Evolutionary conservation across 2,113 vertebrate species (phyloP).

Genomic region (Nothobranchius kuhntae): DNA sequence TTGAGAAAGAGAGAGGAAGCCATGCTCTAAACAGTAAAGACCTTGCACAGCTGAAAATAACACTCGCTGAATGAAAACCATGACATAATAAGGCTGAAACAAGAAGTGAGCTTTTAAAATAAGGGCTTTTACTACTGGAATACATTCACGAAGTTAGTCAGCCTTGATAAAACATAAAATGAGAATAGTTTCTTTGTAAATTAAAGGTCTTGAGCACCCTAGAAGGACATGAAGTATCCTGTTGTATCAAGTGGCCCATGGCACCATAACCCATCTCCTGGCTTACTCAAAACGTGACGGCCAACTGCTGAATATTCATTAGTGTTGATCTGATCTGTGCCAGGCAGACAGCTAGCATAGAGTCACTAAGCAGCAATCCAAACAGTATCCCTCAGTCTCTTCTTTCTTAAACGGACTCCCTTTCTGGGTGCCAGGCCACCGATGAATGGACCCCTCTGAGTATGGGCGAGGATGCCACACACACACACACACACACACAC

Average conservation of each 20-base stretch:
- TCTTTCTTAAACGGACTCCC: conserved; percentile 66
- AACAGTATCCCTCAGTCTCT: conserved; percentile 73
- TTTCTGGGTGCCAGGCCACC: conserved; percentile 71
- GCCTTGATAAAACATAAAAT: too few species aligned
- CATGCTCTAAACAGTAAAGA: conserved; percentile 41
- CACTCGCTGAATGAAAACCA: background rate
- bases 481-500: background rate
- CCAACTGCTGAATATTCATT: conserved; percentile 70
- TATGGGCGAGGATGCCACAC: conserved; percentile 35
- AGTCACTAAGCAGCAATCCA: conserved; percentile 65
- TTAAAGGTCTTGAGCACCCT: background rate
- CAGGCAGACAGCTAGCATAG: conserved; percentile 76
- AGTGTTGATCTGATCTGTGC: conserved; percentile 77
- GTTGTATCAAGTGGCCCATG: conserved; percentile 15
- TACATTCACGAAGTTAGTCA: background rate
- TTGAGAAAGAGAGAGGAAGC: conserved; percentile 54
- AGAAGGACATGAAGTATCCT: conserved; percentile 1
- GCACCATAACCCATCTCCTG: conserved; percentile 10
- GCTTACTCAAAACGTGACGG: conserved; percentile 36
- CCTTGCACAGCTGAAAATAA: conserved; percentile 23
- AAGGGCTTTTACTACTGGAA: background rate
- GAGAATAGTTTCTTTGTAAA: background rate
- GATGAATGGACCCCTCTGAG: conserved; percentile 75
- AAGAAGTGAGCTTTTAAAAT: background rate
- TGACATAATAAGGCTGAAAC: background rate